Evolutionary conservation across 2,113 vertebrate species (phyloP), one percentile per base, ranked within the genome.

Genomic region (Rutilus rutilus): DNA sequence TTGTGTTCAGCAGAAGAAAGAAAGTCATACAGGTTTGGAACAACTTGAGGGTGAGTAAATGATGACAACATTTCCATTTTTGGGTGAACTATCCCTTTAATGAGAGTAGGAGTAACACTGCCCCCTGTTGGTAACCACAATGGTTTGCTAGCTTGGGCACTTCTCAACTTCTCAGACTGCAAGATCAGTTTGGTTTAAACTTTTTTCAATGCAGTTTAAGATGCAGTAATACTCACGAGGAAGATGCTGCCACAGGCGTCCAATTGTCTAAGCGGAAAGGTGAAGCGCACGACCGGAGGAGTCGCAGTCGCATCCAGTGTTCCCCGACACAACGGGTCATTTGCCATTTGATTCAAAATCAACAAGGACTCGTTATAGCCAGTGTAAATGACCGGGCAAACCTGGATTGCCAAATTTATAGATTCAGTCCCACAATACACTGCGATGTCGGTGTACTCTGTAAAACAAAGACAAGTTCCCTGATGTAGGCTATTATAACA

Each of bases 341-440:
- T 57, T 14, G 7, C 1, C 12, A 91, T 86, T 45, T 42, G 81
- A 85, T 95, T 95, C 54, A 95, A 77, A 50, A 91, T 90, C 86
- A 95, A 89, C 67, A 93, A 83, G 27, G 89, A 92, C 27, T 86
- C 90, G 9, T 94, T 95, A 89, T 93, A 95, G 74, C 94, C 93
- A 0, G 90, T 92, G 90, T 92, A 94, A 50, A 93, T 76, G n/a
- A 87, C 91, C 0, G 92, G 94, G 80, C 94, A 95, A 85, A 93
- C 88, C 21, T 91, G 91, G 87, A 95, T 92, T 0, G 91, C 90
- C 81, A 94, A 87, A 0, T 91, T 59, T 25, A 95, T 94, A 57
- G 89, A n/a, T 36, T 92, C 90, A 23, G 93, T 92, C 42, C 93
- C 93, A 47, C 94, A 95, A 27, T 78, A 54, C 82, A 94, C 94